phyloP scores from a whole-genome alignment of 1,140 invertebrate species.

The Semibalanus balanoides region DNA sequence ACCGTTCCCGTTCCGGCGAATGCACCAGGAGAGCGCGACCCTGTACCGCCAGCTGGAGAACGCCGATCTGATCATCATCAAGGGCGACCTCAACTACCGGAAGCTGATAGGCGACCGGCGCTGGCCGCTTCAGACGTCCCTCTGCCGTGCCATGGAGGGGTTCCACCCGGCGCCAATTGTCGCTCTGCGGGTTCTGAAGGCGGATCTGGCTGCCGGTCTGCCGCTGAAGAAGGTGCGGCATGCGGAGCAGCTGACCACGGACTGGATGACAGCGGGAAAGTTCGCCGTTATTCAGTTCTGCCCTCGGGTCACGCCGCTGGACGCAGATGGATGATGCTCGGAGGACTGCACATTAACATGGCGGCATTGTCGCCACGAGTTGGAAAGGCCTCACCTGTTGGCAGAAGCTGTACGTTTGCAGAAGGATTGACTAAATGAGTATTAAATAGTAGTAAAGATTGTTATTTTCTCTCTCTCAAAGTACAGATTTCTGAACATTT shows the following conservation, averaged over 20 bases:
- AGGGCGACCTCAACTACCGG: constrained; percentile 92
- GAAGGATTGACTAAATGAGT: too few relatives aligned
- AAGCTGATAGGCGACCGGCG: constrained; percentile 82
- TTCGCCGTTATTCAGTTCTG: not conserved
- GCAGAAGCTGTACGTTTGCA: too few relatives aligned
- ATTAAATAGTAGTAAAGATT: too few relatives aligned
- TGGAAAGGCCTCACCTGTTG: too few relatives aligned
- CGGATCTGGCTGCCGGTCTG: constrained; percentile 74
- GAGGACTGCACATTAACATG: too few relatives aligned
- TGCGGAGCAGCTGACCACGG: constrained; percentile 15
- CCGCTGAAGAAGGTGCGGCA: constrained; percentile 25
- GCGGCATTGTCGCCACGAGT: too few relatives aligned
- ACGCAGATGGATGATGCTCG: not conserved
- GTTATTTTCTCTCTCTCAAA: too few relatives aligned
- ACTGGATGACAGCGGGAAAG: not conserved
- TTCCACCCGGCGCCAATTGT: constrained; percentile 70
- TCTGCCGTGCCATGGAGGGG: constrained; percentile 53
- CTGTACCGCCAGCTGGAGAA: constrained; percentile 56
- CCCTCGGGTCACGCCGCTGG: not conserved
- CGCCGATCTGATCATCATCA: constrained; percentile 68
- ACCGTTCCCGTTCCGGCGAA: constrained; percentile 61
- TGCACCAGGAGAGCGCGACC: constrained; percentile 47
- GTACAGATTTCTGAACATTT: too few relatives aligned
- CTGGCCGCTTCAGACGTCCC: constrained; percentile 56
- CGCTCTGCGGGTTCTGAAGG: constrained; percentile 77